Conservation (phyloP, 2,888 invertebrate genomes). For the Luperina testacea region DNA sequence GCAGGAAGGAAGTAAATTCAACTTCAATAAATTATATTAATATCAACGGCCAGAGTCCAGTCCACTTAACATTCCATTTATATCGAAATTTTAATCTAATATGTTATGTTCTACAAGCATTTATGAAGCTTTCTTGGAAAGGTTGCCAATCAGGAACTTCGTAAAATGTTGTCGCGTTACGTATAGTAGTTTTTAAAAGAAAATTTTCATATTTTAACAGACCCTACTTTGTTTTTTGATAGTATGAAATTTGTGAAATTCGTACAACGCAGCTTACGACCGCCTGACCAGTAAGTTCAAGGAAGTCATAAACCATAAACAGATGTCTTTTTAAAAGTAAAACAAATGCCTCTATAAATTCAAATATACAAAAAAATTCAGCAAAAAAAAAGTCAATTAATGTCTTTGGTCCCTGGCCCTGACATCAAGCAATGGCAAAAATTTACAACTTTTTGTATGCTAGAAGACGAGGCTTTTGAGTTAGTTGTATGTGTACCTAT, state of each 20-base stretch:
- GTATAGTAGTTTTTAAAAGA: background rate
- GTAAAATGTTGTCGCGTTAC: background rate
- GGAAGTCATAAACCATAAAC: background rate
- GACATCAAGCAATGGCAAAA: too few relatives aligned
- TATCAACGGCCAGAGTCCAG: constrained; percentile 4
- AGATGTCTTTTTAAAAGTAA: background rate
- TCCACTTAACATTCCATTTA: constrained; percentile 27
- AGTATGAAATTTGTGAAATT: background rate
- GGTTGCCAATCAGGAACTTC: background rate
- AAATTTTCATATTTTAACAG: background rate
- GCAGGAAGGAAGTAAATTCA: constrained; percentile 1
- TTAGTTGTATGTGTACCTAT: too few relatives aligned
- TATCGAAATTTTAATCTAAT: constrained; percentile 22
- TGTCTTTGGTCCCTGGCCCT: too few relatives aligned
- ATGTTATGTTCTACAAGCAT: background rate
- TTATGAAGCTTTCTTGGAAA: background rate
- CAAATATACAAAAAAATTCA: background rate
- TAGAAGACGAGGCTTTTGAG: too few relatives aligned
- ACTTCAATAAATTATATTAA: constrained; percentile 7
- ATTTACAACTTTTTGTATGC: too few relatives aligned
- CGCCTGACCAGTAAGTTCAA: background rate
- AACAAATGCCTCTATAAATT: background rate
- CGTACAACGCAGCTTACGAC: background rate
- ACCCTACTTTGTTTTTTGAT: background rate
- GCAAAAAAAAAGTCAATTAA: background rate